Evolutionary conservation across 1,140 invertebrate species (phyloP).

Genomic region (Frieseomelitta varia): DNA sequence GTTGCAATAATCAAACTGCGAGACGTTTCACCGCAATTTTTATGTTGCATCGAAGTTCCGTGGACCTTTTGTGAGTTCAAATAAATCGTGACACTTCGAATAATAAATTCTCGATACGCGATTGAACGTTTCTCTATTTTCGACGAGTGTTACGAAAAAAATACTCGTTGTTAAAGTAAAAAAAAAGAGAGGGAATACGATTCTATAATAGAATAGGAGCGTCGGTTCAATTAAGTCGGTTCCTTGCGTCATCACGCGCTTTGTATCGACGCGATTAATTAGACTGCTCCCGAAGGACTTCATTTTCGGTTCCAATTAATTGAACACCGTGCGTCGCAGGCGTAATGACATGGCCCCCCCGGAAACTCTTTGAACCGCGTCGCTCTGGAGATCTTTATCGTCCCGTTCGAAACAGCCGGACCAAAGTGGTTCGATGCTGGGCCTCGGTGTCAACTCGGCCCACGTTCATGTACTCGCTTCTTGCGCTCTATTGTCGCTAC

Average conservation of each 20-base stretch:
- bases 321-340: neutral
- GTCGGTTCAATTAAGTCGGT: conserved; percentile 28
- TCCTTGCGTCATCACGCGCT: conserved; percentile 30
- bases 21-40: too few relatives aligned
- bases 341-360: conserved; percentile 42
- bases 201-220: neutral
- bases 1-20: too few relatives aligned
- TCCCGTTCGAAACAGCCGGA: neutral
- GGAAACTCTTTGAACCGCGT: conserved; percentile 45
- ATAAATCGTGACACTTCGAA: too few relatives aligned
- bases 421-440: neutral
- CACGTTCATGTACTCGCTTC: neutral
- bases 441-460: neutral
- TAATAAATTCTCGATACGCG: too few relatives aligned
- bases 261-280: conserved; percentile 54
- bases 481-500: neutral
- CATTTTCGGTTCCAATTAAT: conserved; percentile 59
- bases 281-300: conserved; percentile 36
- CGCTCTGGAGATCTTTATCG: conserved; percentile 31
- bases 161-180: neutral
- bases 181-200: neutral
- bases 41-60: too few relatives aligned
- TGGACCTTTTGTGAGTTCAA: too few relatives aligned
- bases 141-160: too few relatives aligned
- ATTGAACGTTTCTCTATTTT: neutral